These are phyloP conservation scores for Apoda limacodes DNA, from an alignment of 2,888 invertebrate genomes.

Conservation along the genomic window DNA sequence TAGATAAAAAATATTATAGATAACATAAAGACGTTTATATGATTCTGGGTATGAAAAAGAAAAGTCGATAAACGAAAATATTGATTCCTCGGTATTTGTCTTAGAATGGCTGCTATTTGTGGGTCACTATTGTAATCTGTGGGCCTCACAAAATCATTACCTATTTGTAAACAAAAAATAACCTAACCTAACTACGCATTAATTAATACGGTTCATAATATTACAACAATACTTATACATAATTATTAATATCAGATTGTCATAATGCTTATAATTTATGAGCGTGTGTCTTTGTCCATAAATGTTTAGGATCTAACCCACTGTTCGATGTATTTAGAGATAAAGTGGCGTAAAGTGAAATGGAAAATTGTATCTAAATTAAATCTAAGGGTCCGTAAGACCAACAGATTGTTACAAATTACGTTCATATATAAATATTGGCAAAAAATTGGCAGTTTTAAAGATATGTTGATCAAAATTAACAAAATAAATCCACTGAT, in stretches of 20 bases:
- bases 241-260: slow-evolving; percentile 67
- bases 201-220: slow-evolving; percentile 65
- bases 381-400: slow-evolving; percentile 23
- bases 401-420: slow-evolving; percentile 35
- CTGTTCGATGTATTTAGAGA: slow-evolving; percentile 64
- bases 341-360: slow-evolving; percentile 48
- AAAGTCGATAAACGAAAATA: slow-evolving; percentile 38
- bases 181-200: slow-evolving; percentile 65
- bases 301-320: slow-evolving; percentile 64
- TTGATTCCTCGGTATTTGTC: slow-evolving; percentile 65
- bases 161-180: slow-evolving; percentile 47
- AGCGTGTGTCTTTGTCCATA: slow-evolving; percentile 71
- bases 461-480: slow-evolving; percentile 47
- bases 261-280: slow-evolving; percentile 70
- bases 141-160: slow-evolving; percentile 58
- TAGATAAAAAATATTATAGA: slow-evolving; percentile 69
- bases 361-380: slow-evolving; percentile 50
- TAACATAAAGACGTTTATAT: slow-evolving; percentile 72
- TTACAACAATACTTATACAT: slow-evolving; percentile 64
- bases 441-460: slow-evolving; percentile 48
- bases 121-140: slow-evolving; percentile 68
- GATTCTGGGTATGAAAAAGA: slow-evolving; percentile 67
- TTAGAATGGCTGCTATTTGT: slow-evolving; percentile 49
- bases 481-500: slow-evolving; percentile 46
- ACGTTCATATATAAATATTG: slow-evolving; percentile 36